Evolutionary conservation across 37 sponge, comb jelly and placozoan genomes (phyloP).

Genomic region (Tethya wilhelma): DNA sequence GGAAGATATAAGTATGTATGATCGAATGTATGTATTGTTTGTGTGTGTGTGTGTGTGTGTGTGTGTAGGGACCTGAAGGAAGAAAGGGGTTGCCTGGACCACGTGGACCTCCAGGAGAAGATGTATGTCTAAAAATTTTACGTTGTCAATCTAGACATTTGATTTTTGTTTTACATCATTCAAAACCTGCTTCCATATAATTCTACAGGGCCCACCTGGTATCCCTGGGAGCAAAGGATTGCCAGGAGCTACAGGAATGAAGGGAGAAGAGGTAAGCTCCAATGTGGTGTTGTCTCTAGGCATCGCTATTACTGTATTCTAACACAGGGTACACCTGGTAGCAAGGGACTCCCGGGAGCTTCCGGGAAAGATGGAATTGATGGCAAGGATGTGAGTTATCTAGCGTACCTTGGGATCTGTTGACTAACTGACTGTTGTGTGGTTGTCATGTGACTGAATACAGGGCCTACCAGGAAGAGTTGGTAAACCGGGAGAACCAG

Average conservation of each 20-base stretch:
- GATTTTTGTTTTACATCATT: too few relatives aligned
- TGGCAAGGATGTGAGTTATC: constrained; percentile 17
- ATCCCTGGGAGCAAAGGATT: constrained; percentile 35
- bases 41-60: background rate
- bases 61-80: background rate
- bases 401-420: background rate
- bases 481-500: constrained; percentile 33
- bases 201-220: constrained; percentile 15
- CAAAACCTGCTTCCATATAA: too few relatives aligned
- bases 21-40: background rate
- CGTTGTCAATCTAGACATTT: too few relatives aligned
- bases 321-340: constrained; percentile 32
- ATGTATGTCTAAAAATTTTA: background rate
- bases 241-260: constrained; percentile 27
- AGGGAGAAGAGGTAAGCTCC: constrained; percentile 26
- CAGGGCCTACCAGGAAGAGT: constrained; percentile 30
- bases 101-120: background rate
- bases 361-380: constrained; percentile 24
- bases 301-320: background rate
- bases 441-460: background rate
- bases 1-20: background rate
- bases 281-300: background rate
- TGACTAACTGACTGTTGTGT: background rate
- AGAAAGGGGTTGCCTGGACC: constrained; percentile 21
- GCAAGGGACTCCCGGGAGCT: constrained; percentile 31